Conservation (phyloP, 2,797 vertebrate genomes). For the Thalassophryne amazonica region DNA sequence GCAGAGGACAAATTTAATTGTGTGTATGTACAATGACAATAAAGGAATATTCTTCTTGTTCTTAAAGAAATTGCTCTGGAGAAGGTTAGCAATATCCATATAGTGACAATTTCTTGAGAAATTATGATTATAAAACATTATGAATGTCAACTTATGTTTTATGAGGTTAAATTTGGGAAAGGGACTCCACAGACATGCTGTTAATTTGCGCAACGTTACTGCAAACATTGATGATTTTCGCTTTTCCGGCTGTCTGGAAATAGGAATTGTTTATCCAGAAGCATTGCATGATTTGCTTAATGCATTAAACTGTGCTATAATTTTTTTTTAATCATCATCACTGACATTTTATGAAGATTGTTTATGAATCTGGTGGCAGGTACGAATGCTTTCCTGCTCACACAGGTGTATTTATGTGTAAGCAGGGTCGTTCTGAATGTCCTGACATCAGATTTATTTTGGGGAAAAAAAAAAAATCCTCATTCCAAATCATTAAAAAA, state of each 20-base stretch:
- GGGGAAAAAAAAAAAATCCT: constrained; percentile 60
- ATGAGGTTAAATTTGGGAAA: too few relatives aligned
- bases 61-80: too few relatives aligned
- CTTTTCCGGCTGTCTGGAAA: constrained; percentile 75
- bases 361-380: constrained; percentile 32
- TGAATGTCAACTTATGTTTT: too few relatives aligned
- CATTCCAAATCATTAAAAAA: constrained; percentile 66
- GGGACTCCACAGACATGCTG: not conserved
- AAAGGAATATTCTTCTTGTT: too few relatives aligned
- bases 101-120: too few relatives aligned
- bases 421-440: constrained; percentile 57
- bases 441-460: constrained; percentile 64
- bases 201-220: constrained; percentile 2
- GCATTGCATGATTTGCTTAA: constrained; percentile 1
- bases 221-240: constrained; percentile 76
- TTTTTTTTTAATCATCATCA: constrained; percentile 12
- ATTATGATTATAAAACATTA: too few relatives aligned
- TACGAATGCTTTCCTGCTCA: constrained; percentile 24
- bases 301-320: constrained; percentile 12
- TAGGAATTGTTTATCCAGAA: constrained; percentile 80
- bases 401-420: constrained; percentile 27
- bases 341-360: constrained; percentile 41
- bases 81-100: too few relatives aligned
- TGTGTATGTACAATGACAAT: too few relatives aligned
- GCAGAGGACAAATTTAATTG: too few relatives aligned